Percentiles rank a stretch among this genome's conserved stretches.
These are phyloP conservation scores for Alentia gelatinosa DNA, from an alignment of 2,888 invertebrate genomes.

Conservation along the genomic window DNA sequence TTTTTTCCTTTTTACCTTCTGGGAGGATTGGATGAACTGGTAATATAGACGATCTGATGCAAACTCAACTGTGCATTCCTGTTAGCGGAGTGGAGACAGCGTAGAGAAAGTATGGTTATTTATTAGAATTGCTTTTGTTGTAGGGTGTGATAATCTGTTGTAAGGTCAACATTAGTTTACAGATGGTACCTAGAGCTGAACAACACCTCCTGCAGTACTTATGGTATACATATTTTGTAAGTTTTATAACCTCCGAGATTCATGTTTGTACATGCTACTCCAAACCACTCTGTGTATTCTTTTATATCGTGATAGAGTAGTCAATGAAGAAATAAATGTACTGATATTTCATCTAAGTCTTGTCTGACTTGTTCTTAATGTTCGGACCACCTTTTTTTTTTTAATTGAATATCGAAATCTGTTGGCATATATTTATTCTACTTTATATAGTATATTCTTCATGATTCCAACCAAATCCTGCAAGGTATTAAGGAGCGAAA, in stretches of 20 bases:
- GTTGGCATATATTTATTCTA: no score
- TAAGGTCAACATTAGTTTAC: neutral
- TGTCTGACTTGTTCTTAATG: neutral
- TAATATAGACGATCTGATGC: neutral
- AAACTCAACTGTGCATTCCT: neutral
- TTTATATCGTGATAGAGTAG: slow-evolving; percentile 35
- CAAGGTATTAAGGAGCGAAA: no score
- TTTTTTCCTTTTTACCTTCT: no score
- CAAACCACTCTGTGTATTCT: slow-evolving; percentile 33
- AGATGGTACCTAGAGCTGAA: neutral
- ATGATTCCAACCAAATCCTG: no score
- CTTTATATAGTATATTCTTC: no score
- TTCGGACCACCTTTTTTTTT: no score
- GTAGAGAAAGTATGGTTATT: neutral
- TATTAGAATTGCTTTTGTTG: neutral
- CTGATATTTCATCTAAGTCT: neutral
- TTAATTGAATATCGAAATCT: no score
- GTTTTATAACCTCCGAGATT: slow-evolving; percentile 45
- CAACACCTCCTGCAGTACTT: neutral
- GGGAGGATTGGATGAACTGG: no score
- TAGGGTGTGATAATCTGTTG: neutral
- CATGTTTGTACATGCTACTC: slow-evolving; percentile 26
- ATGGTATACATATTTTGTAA: slow-evolving; percentile 45
- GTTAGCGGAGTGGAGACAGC: neutral
- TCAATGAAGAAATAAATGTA: slow-evolving; percentile 24